Conservation (phyloP, 2,113 vertebrate genomes). For the Symphodus melops region DNA sequence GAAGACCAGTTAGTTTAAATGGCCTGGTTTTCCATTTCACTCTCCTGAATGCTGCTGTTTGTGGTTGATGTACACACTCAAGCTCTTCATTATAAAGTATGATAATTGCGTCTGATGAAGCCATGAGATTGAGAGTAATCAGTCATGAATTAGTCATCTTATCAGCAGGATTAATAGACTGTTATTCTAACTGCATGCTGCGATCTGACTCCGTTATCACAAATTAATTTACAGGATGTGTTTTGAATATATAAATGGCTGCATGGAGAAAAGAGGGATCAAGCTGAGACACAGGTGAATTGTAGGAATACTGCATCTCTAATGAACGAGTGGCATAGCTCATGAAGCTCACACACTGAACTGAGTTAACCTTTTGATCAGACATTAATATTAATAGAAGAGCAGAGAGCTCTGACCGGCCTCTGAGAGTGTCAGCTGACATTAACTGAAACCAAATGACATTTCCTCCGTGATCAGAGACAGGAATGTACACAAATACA, state of each 20-base stretch:
- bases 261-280: slow-evolving; percentile 1
- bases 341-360: background rate
- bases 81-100: too few species aligned
- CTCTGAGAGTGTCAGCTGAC: too few species aligned
- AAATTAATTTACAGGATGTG: slow-evolving; percentile 1
- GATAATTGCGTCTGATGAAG: too few species aligned
- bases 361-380: background rate
- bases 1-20: too few species aligned
- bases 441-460: too few species aligned
- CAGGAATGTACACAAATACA: too few species aligned
- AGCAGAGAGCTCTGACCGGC: too few species aligned
- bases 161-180: slow-evolving; percentile 15
- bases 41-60: too few species aligned
- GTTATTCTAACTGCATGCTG: slow-evolving; percentile 17
- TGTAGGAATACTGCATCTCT: background rate
- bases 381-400: too few species aligned
- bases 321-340: background rate
- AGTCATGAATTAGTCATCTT: slow-evolving; percentile 15
- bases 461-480: too few species aligned
- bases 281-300: slow-evolving; percentile 14
- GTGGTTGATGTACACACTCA: too few species aligned
- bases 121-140: background rate
- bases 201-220: background rate
- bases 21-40: too few species aligned
- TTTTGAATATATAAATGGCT: slow-evolving; percentile 6